Evolutionary conservation across 1,140 invertebrate species (phyloP).

Genomic region (Mamestra configurata): DNA sequence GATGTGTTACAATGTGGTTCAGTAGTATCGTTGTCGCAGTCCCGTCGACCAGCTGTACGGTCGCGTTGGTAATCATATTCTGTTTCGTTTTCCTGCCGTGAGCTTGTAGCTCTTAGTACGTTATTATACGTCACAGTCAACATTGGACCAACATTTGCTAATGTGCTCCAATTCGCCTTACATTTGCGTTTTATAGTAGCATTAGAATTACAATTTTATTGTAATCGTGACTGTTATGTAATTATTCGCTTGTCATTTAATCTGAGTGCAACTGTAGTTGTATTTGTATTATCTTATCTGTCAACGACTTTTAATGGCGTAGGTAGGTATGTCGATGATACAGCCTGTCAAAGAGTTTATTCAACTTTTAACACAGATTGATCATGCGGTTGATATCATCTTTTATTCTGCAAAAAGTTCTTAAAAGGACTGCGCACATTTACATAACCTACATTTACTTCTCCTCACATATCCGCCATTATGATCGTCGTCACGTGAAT

Average conservation of each 20-base stretch:
- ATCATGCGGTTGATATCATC: neutral
- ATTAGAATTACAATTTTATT: slow-evolving; percentile 40
- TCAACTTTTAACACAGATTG: slow-evolving; percentile 29
- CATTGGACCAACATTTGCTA: slow-evolving; percentile 60
- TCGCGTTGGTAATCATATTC: slow-evolving; percentile 75
- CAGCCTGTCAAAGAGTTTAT: slow-evolving; percentile 16
- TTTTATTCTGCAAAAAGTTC: neutral
- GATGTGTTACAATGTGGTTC: slow-evolving; percentile 23
- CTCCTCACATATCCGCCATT: neutral
- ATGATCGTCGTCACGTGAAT: neutral
- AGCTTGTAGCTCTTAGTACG: slow-evolving; percentile 59
- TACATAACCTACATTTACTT: neutral
- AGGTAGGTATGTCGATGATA: neutral
- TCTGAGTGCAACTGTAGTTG: neutral
- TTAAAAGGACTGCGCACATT: neutral
- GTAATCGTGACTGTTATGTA: slow-evolving; percentile 35
- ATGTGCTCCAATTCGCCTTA: slow-evolving; percentile 14
- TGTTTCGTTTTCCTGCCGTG: slow-evolving; percentile 74
- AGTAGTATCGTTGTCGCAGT: slow-evolving; percentile 31
- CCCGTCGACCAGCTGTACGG: slow-evolving; percentile 70
- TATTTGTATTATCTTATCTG: slow-evolving; percentile 37
- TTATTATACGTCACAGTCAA: slow-evolving; percentile 68
- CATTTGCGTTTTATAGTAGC: slow-evolving; percentile 28
- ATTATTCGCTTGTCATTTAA: neutral
- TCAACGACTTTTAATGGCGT: slow-evolving; percentile 8